Evolutionary conservation across 2,888 invertebrate species (phyloP).

Genomic region (Drosophila diplacantha): DNA sequence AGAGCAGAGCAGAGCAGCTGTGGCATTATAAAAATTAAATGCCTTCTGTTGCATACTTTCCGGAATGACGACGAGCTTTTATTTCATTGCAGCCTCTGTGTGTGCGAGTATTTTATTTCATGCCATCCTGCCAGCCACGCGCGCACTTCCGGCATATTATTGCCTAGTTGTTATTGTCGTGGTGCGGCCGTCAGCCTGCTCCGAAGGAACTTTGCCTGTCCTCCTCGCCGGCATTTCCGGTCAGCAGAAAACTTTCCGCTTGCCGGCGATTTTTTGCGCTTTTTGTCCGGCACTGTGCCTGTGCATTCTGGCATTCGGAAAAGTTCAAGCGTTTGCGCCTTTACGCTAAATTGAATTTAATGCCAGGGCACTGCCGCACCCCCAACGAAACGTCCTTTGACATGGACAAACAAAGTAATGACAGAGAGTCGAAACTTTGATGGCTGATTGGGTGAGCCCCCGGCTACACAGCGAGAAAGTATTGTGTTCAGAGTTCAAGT

Average conservation of each 20-base stretch:
- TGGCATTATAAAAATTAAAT: slow-evolving; percentile 42
- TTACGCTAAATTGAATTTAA: slow-evolving; percentile 71
- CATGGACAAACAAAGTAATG: slow-evolving; percentile 49
- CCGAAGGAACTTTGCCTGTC: slow-evolving; percentile 52
- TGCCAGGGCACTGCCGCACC: slow-evolving; percentile 27
- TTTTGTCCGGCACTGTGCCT: slow-evolving; percentile 23
- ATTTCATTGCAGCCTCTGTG: slow-evolving; percentile 32
- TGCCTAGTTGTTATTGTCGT: slow-evolving; percentile 46
- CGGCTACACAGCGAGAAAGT: slow-evolving; percentile 13
- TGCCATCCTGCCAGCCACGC: slow-evolving; percentile 53
- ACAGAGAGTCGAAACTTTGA: slow-evolving; percentile 37
- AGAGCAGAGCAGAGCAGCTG: slow-evolving; percentile 7
- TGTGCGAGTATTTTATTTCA: slow-evolving; percentile 40
- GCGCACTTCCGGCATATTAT: slow-evolving; percentile 66
- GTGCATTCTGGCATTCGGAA: slow-evolving; percentile 14
- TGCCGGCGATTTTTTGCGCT: slow-evolving; percentile 4
- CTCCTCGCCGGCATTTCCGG: slow-evolving; percentile 63
- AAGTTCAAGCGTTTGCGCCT: slow-evolving; percentile 61
- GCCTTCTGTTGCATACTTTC: slow-evolving; percentile 52
- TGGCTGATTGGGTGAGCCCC: slow-evolving; percentile 22
- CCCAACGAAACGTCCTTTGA: slow-evolving; percentile 25
- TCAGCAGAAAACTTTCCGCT: slow-evolving; percentile 48
- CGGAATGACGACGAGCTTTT: slow-evolving; percentile 46
- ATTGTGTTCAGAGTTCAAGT: not conserved
- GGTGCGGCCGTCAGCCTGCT: slow-evolving; percentile 28